These are phyloP conservation scores for Syrrhaptes paradoxus DNA, from an alignment of 2,113 vertebrate species.

Conservation along the genomic window DNA sequence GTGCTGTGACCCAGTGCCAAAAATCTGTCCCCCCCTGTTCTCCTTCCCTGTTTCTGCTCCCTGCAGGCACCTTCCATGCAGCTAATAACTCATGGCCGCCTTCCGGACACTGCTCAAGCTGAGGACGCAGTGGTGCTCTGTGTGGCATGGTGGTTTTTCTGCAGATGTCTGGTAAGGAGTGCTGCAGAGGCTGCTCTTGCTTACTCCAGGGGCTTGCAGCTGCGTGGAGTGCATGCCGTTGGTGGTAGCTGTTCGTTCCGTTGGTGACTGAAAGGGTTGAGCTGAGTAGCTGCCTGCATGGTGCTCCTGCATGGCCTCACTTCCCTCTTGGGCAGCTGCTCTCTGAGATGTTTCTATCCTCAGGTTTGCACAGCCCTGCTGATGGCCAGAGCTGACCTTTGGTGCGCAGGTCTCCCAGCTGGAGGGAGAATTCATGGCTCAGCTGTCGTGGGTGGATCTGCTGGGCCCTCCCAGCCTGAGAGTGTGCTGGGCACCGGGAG, in stretches of 20 bases:
- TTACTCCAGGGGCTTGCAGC: background rate
- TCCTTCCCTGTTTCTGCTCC: background rate
- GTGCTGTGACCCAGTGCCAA: background rate
- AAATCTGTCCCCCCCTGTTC: background rate
- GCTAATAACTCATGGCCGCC: background rate
- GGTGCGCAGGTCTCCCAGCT: background rate
- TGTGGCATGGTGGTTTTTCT: background rate
- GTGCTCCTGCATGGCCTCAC: constrained; percentile 67
- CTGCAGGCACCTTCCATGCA: background rate
- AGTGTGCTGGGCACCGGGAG: background rate
- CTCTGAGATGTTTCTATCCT: constrained; percentile 60
- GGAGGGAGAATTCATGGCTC: background rate
- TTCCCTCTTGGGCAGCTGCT: constrained; percentile 42
- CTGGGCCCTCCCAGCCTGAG: background rate
- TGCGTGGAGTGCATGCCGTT: background rate
- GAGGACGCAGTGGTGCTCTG: background rate
- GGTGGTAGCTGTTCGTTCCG: background rate
- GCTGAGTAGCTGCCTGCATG: constrained; percentile 21
- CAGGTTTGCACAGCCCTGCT: background rate
- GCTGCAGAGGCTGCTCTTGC: background rate
- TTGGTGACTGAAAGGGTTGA: constrained; percentile 17
- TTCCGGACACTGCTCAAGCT: background rate
- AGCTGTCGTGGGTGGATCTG: background rate
- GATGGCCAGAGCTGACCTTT: background rate
- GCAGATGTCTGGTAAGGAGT: background rate